Evolutionary conservation across 35 echinoderm and acorn worm species (phyloP), one percentile per base, ranked within the genome.

Genomic region (Lytechinus pictus): DNA sequence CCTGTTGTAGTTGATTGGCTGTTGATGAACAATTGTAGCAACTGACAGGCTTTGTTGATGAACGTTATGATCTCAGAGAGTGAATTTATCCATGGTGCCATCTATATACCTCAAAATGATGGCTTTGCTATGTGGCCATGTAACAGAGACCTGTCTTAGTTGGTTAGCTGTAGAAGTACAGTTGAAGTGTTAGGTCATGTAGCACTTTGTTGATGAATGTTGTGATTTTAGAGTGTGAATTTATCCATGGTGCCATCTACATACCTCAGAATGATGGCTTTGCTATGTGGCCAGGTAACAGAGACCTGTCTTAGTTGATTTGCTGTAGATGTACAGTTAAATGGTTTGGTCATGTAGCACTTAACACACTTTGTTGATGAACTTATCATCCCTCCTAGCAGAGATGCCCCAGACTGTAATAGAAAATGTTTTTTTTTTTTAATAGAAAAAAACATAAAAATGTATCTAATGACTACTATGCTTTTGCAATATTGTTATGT

Each of bases 361-460:
- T 99, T 99, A 72, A 99, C 95, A 86, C 97, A 98, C 66, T 99
- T 99, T 2, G 98, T 98, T 14, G 97, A 95, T 4, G 98, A 99
- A 95, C 97, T 97, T 91, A 99, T 96, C 94, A 99, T 96, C 5
- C 97, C 97, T 27, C 98, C 98, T 12, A 99, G 94, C 21, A 99
- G 95, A 8, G 98, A 97, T 9, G 96, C 97, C 6, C 98, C 98
- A 95, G 98, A 98, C 98, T 99, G 95, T 8, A 92, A 44, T 44
- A 44, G 33, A 44, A 44, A 44, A 44, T 44, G 33, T 44, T 44
- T 44, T 44, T 44, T 44, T 0, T 44, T 44, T 44, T 44, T 44
- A 44, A 44, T 44, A 44, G 33, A 44, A 44, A 44, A 44, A 44
- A 44, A 44, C 33, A 44, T 44, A 44, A 44, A 44, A 44, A 44